Percentiles rank a stretch among this genome's conserved stretches.
Evolutionary conservation across 2,113 vertebrate genomes (phyloP).

Genomic region (Phocoena phocoena): DNA sequence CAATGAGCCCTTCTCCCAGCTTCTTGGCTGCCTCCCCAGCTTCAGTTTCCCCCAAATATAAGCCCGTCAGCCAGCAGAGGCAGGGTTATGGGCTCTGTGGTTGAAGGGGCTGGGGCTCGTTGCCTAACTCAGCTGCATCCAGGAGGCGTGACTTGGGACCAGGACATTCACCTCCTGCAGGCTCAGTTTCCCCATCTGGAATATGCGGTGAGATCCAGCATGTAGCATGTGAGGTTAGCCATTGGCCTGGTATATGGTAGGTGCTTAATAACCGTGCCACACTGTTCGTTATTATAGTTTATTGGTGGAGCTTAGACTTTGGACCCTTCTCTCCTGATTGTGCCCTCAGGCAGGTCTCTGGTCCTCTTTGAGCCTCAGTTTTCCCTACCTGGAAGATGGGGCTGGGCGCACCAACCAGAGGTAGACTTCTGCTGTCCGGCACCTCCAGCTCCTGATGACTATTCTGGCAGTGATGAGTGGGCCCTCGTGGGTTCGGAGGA

Average conservation of each 20-base stretch:
- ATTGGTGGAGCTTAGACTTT: not conserved
- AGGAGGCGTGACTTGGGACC: not conserved
- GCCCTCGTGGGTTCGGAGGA: not conserved
- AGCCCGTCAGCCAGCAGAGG: not conserved
- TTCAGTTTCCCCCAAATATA: not conserved
- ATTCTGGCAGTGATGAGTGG: not conserved
- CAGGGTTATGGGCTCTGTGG: not conserved
- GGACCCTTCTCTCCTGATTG: not conserved
- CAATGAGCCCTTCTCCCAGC: not conserved
- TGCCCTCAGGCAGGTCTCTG: not conserved
- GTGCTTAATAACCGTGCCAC: not conserved
- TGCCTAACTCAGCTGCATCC: not conserved
- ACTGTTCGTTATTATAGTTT: not conserved
- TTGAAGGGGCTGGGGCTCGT: not conserved
- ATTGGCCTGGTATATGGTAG: not conserved
- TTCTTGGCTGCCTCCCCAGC: not conserved
- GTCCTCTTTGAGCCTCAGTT: not conserved
- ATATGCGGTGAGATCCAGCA: not conserved
- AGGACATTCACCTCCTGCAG: not conserved
- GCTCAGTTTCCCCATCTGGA: slow-evolving; percentile 8
- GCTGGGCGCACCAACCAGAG: not conserved
- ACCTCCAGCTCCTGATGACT: not conserved
- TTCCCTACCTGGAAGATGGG: not conserved
- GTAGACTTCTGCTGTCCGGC: not conserved
- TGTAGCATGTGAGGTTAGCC: not conserved